These are phyloP conservation scores for Gonioctena quinquepunctata DNA, from an alignment of 1,140 invertebrate species.

Conservation along the genomic window DNA sequence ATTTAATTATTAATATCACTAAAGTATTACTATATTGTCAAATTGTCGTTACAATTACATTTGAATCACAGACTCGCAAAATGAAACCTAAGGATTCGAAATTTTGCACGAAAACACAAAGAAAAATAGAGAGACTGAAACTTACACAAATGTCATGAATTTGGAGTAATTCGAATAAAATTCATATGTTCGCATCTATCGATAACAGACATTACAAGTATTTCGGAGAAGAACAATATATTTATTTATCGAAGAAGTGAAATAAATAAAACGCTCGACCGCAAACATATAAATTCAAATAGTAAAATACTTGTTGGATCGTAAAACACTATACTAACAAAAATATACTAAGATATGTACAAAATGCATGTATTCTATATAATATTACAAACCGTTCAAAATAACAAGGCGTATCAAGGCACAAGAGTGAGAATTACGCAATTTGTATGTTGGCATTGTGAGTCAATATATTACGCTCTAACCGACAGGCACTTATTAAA, in stretches of 20 bases:
- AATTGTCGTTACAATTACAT: conserved; percentile 18
- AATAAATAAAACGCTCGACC: conserved; percentile 6
- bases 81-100: neutral
- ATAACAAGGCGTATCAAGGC: conserved; percentile 34
- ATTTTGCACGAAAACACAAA: conserved; percentile 18
- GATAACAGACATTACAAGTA: conserved; percentile 1
- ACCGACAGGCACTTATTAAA: conserved; percentile 17
- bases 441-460: neutral
- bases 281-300: conserved; percentile 16
- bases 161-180: conserved; percentile 6
- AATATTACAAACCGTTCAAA: conserved; percentile 35
- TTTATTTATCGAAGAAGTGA: neutral
- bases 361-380: conserved; percentile 31
- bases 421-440: conserved; percentile 16
- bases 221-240: neutral
- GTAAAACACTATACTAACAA: conserved; percentile 21
- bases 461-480: neutral
- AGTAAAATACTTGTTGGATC: neutral
- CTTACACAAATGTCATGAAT: conserved; percentile 29
- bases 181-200: conserved; percentile 11
- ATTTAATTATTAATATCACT: conserved; percentile 21
- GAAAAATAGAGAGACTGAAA: conserved; percentile 21
- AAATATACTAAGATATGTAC: conserved; percentile 36
- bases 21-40: conserved; percentile 19
- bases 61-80: conserved; percentile 33